These are phyloP conservation scores for Hydrocynus forskahlii DNA, from an alignment of 2,797 vertebrate genomes.

Conservation along the genomic window DNA sequence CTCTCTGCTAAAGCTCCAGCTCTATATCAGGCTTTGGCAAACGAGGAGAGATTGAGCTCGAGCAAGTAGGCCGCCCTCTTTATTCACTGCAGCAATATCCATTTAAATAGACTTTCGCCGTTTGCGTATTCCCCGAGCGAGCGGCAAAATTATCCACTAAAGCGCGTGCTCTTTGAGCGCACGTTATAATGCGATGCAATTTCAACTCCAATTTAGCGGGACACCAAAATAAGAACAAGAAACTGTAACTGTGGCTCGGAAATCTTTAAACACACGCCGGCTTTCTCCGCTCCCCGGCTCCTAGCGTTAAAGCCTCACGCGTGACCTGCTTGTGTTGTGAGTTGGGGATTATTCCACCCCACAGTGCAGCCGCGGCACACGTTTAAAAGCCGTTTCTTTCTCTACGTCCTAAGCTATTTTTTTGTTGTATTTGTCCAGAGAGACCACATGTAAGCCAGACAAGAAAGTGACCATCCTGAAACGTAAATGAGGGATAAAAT, in stretches of 20 bases:
- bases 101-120: constrained; percentile 25
- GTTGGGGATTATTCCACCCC: constrained; percentile 36
- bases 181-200: constrained; percentile 57
- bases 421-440: not conserved
- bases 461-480: not conserved
- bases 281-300: constrained; percentile 18
- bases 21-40: constrained; percentile 65
- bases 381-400: not conserved
- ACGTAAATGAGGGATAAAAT: not conserved
- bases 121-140: constrained; percentile 28
- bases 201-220: constrained; percentile 60
- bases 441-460: not conserved
- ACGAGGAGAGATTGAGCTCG: constrained; percentile 63
- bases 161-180: constrained; percentile 61
- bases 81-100: constrained; percentile 21
- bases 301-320: constrained; percentile 49
- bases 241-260: constrained; percentile 53
- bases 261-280: constrained; percentile 54
- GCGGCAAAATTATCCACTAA: constrained; percentile 34
- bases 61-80: constrained; percentile 51
- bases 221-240: constrained; percentile 52
- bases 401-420: not conserved
- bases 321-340: constrained; percentile 46
- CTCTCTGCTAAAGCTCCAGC: constrained; percentile 63
- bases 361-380: constrained; percentile 2